Percentiles rank a stretch among this genome's conserved stretches.
Conservation (phyloP, 2,888 invertebrate genomes). For the Teleiodes luculella region DNA sequence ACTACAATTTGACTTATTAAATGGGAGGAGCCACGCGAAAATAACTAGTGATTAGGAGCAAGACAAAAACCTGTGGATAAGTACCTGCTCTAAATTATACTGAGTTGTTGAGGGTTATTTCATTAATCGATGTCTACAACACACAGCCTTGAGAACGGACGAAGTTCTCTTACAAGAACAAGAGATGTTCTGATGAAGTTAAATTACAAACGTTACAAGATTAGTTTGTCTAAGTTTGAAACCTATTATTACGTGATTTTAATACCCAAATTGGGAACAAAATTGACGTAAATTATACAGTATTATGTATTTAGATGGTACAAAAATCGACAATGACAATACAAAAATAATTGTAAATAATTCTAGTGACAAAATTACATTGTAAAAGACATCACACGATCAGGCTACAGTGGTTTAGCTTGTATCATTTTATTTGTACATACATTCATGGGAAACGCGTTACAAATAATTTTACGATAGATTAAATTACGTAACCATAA, state of each 20-base stretch:
- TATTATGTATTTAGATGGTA: background rate
- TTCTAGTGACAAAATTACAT: background rate
- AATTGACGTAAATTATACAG: slow-evolving; percentile 1
- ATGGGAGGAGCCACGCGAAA: slow-evolving; percentile 28
- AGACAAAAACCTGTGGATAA: slow-evolving; percentile 18
- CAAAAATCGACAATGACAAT: background rate
- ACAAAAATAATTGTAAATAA: background rate
- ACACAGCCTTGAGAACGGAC: slow-evolving; percentile 3
- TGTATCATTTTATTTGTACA: no score
- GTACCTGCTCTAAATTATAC: slow-evolving; percentile 5
- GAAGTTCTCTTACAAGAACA: background rate
- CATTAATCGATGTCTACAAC: slow-evolving; percentile 7
- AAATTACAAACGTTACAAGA: background rate
- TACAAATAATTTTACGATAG: no score
- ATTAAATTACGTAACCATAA: no score
- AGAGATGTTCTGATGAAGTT: background rate
- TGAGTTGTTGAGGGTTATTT: slow-evolving; percentile 6
- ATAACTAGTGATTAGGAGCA: slow-evolving; percentile 26
- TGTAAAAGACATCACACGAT: no score
- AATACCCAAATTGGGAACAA: background rate
- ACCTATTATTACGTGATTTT: slow-evolving; percentile 5
- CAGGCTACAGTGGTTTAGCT: no score
- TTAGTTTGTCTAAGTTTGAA: slow-evolving; percentile 1
- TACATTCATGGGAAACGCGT: no score
- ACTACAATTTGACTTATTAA: slow-evolving; percentile 31